Evolutionary conservation across 1,140 invertebrate genomes (phyloP), one percentile per base, ranked within the genome.

Genomic region (Anastatus disparis): DNA sequence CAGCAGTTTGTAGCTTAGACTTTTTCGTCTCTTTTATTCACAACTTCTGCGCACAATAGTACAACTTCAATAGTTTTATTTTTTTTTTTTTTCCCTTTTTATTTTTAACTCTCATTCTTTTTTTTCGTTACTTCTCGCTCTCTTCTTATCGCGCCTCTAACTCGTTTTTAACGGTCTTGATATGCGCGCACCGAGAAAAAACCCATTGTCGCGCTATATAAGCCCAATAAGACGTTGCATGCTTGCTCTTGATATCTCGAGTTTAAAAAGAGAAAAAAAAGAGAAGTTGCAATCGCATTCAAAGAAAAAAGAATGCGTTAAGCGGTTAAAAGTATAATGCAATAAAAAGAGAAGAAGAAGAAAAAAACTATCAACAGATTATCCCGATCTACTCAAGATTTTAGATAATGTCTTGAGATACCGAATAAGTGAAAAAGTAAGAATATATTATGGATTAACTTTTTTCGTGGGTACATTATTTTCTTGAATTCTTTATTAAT

Each of bases 141-240:
- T 66, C 52, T n/a, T n/a, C n/a, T 66, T 66, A 66, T 66, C 64
- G 52, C 52, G 38, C 46, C 52, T 44, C 52, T 56, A 66, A 56
- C 64, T 56, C 64, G 13, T 22, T 66, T 66, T 66, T 56, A 66
- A 66, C 40, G 52, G 24, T 48, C 38, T 46, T 7, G 64, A 56
- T 58, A 46, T n/a, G 24, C 20, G 63, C 26, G 17, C 38, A 29
- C 24, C n/a, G 29, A 10, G 12, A 13, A 22, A 24, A 22, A 46
- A 44, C 15, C 38, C 40, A 48, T 46, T 66, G 52, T 66, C 17
- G 59, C 31, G 44, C 17, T 50, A 31, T 13, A 35, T 42, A 26
- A 59, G 22, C 13, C 40, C 58, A 61, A 61, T 46, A 46, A 61
- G 58, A 46, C 20, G 44, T 50, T 24, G n/a, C 27, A n/a, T 20